Percentiles rank a stretch among this genome's conserved stretches.
Evolutionary conservation across 2,113 vertebrate species (phyloP).

Genomic region (Stegastes partitus): DNA sequence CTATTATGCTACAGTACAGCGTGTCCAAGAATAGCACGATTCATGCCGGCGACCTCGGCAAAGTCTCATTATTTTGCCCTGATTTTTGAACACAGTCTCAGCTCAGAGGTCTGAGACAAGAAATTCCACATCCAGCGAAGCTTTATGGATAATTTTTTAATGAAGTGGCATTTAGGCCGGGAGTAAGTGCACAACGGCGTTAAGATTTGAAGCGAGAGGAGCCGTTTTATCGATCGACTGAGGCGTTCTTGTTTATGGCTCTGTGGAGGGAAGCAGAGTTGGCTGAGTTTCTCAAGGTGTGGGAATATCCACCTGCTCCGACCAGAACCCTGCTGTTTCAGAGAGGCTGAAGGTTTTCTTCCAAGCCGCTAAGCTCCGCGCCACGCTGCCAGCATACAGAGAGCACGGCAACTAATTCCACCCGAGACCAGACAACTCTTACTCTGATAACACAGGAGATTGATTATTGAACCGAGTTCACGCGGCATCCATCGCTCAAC

Average conservation of each 20-base stretch:
- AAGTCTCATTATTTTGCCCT: neutral
- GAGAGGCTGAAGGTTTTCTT: slow-evolving; percentile 11
- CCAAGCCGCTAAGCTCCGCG: slow-evolving; percentile 6
- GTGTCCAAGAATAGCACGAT: slow-evolving; percentile 17
- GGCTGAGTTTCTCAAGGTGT: slow-evolving; percentile 15
- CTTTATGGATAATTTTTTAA: slow-evolving; percentile 7
- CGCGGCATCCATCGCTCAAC: neutral
- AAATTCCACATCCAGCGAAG: neutral
- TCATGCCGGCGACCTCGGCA: slow-evolving; percentile 10
- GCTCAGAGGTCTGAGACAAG: slow-evolving; percentile 2
- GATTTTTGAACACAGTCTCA: neutral
- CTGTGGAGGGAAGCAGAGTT: neutral
- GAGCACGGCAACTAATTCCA: slow-evolving; percentile 21
- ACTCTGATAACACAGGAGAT: slow-evolving; percentile 40
- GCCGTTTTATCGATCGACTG: neutral
- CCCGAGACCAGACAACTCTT: slow-evolving; percentile 20
- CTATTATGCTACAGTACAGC: neutral
- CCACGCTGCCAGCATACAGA: slow-evolving; percentile 10
- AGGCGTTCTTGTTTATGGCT: slow-evolving; percentile 3
- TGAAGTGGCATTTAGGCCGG: slow-evolving; percentile 17
- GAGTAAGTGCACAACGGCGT: slow-evolving; percentile 2
- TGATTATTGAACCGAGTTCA: slow-evolving; percentile 50
- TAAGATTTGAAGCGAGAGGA: slow-evolving; percentile 8
- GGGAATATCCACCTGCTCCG: slow-evolving; percentile 5
- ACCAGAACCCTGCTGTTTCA: slow-evolving; percentile 30